Evolutionary conservation across 2,888 invertebrate species (phyloP), one percentile per base, ranked within the genome.

Genomic region (Oxyteleia sp.): DNA sequence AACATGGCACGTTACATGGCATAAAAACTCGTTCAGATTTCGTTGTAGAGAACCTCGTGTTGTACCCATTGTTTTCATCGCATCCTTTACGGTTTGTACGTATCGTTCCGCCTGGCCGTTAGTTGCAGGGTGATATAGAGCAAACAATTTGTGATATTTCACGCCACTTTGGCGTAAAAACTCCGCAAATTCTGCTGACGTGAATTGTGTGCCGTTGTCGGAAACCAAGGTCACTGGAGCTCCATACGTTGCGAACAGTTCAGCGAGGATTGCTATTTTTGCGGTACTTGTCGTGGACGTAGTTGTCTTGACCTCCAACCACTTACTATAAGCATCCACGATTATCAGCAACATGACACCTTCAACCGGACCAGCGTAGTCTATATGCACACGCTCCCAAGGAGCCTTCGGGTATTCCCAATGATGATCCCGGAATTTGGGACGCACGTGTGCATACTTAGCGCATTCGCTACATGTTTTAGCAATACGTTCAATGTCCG

Each of bases 121-220:
- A 0, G 76, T 76, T 7, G 80, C 43, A 3, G 72, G 80, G 16
- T 84, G 76, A 20, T 66, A 84, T 1, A 76, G 76, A 13, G 80
- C 76, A 0, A 63, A 13, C 5, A 35, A 23, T 45, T 80, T 84
- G 13, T 80, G 80, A 38, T 47, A 74, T 23, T 75, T 64, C 1
- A 71, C 51, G 0, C 66, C 72, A 20, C 18, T 43, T 1, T 0
- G 45, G 7, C 49, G 16, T 1, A 69, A 15, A 38, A 84, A 84
- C 1, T 16, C 20, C 45, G 13, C 38, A 18, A 84, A 84, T 32
- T 84, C 75, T n/a, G 20, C 43, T 2, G 78, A 81, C 1, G 82
- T 79, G 51, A 84, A 85, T 18, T 84, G 81, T 0, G 72, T 57
- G 1, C 68, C 85, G 20, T 82, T 82, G 47, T 85, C 82, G 0